These are phyloP conservation scores for Bombus confusus DNA, from an alignment of 1,140 invertebrate genomes.

Conservation along the genomic window DNA sequence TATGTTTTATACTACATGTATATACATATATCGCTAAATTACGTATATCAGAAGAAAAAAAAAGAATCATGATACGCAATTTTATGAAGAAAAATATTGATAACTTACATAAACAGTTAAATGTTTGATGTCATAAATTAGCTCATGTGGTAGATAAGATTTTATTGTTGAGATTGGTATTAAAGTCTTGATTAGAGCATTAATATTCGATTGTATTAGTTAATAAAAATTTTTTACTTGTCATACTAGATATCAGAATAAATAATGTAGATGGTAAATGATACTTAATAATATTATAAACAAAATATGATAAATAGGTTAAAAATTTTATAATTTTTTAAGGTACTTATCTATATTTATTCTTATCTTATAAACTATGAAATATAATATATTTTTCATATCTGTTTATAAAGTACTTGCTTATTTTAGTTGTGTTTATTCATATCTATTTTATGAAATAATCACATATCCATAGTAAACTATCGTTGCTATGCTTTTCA, in stretches of 20 bases:
- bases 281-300: background rate
- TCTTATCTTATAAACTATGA: background rate
- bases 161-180: slow-evolving; percentile 33
- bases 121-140: slow-evolving; percentile 62
- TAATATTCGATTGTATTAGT: background rate
- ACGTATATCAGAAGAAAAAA: background rate
- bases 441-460: background rate
- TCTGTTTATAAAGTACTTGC: background rate
- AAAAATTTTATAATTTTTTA: background rate
- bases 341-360: background rate
- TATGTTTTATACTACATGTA: background rate
- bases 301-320: background rate
- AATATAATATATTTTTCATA: background rate
- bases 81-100: slow-evolving; percentile 42
- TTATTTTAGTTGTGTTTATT: background rate
- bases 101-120: slow-evolving; percentile 60
- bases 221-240: background rate
- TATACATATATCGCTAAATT: background rate
- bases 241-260: background rate
- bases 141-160: slow-evolving; percentile 54
- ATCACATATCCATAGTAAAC: background rate
- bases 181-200: slow-evolving; percentile 14
- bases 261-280: background rate
- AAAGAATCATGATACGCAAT: slow-evolving; percentile 1
- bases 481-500: background rate